Percentiles rank a stretch among this genome's conserved stretches.
phyloP scores from a whole-genome alignment of 2,113 vertebrate genomes.

The Catharus fuscescens region DNA sequence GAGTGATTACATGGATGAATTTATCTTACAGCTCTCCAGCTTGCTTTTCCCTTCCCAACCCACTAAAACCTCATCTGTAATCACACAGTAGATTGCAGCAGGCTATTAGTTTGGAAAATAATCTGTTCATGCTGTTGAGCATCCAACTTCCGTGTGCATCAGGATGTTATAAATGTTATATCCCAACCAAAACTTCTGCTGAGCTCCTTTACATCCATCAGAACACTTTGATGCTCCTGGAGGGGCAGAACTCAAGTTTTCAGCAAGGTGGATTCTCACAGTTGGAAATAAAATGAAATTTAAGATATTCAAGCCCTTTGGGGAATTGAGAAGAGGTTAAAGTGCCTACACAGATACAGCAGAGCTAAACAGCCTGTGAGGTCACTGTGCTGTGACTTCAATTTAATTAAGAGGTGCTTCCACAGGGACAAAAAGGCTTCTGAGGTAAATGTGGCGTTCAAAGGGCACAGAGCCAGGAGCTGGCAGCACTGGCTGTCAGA shows the following conservation, averaged over 20 bases:
- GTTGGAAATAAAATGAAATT: neutral
- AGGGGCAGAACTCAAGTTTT: neutral
- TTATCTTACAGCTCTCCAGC: slow-evolving; percentile 16
- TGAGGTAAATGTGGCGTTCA: neutral
- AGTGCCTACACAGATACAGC: neutral
- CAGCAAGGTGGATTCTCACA: neutral
- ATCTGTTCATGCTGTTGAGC: neutral
- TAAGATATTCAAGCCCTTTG: neutral
- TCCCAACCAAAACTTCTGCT: neutral
- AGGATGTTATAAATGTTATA: neutral
- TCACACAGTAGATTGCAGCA: neutral
- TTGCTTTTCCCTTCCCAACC: neutral
- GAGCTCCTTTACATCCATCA: neutral
- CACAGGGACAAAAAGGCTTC: neutral
- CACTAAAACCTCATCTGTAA: slow-evolving; percentile 22
- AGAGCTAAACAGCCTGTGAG: neutral
- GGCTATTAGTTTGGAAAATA: neutral
- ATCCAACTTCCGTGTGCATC: neutral
- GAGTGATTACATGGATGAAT: neutral
- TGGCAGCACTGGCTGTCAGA: neutral
- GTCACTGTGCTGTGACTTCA: neutral
- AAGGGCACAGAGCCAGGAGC: neutral
- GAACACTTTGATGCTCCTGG: neutral
- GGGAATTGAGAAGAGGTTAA: neutral
- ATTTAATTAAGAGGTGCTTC: neutral